Conservation (phyloP, 1,140 invertebrate species). For the Neelides sp. region DNA sequence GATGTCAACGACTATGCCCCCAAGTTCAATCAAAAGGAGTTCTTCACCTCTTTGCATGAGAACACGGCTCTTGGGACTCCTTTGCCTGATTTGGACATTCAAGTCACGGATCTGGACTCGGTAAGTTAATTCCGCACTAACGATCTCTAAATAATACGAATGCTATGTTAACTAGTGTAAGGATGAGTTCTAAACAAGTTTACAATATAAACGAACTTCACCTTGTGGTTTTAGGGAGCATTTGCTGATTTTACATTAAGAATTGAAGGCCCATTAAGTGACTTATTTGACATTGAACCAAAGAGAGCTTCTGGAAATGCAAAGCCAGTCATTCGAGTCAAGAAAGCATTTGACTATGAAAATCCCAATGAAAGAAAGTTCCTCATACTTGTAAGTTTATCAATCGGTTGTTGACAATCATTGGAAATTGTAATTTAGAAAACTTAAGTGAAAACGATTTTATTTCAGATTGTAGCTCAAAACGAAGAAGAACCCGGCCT, state of each 20-base stretch:
- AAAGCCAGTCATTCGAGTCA: constrained; percentile 64
- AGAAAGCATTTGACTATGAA: constrained; percentile 73
- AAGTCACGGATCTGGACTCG: constrained; percentile 70
- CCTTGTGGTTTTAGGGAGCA: constrained; percentile 45
- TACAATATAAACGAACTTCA: not conserved
- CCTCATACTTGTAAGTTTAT: constrained; percentile 56
- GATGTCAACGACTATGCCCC: constrained; percentile 86
- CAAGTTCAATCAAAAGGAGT: constrained; percentile 63
- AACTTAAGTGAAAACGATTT: too few relatives aligned
- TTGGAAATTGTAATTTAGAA: too few relatives aligned
- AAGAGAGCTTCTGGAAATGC: constrained; percentile 58
- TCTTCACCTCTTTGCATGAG: constrained; percentile 64
- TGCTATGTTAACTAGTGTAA: constrained; percentile 1
- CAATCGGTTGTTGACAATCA: constrained; percentile 1
- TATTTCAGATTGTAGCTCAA: constrained; percentile 53
- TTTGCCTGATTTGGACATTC: constrained; percentile 68
- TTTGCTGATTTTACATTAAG: constrained; percentile 66
- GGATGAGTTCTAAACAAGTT: not conserved
- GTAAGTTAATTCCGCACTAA: constrained; percentile 51
- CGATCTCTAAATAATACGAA: not conserved
- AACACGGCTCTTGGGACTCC: constrained; percentile 68
- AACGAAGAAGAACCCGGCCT: constrained; percentile 54
- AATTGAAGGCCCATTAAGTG: constrained; percentile 59
- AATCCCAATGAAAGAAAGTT: constrained; percentile 86
- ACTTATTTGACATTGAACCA: constrained; percentile 70